Evolutionary conservation across 2,113 vertebrate species (phyloP).

Genomic region (Podarcis raffonei): DNA sequence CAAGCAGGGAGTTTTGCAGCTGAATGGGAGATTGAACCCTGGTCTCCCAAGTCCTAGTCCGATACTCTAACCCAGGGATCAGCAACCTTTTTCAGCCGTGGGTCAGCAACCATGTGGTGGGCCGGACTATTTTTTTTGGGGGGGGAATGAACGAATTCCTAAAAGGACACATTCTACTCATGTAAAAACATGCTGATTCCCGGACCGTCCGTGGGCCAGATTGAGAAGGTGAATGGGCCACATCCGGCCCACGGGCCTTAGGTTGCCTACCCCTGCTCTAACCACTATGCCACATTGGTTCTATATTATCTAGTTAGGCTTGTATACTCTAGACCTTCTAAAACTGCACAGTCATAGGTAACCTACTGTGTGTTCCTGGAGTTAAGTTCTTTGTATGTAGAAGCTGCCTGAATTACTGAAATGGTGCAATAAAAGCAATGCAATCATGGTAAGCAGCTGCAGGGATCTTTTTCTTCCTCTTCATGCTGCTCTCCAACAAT

Average conservation of each 20-base stretch:
- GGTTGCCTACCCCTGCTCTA: not conserved
- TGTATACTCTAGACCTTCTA: not conserved
- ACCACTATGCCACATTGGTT: not conserved
- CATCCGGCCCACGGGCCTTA: too few species aligned
- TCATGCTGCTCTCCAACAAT: conserved; percentile 40
- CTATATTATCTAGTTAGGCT: not conserved
- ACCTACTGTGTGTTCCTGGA: conserved; percentile 31
- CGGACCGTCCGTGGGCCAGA: fast-evolving
- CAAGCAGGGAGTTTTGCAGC: too few species aligned
- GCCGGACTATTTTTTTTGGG: too few species aligned
- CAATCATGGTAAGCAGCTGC: conserved; percentile 36
- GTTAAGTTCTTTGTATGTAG: conserved; percentile 40
- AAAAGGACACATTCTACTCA: too few species aligned
- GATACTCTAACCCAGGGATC: not conserved
- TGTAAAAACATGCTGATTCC: too few species aligned
- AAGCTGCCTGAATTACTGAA: conserved; percentile 24
- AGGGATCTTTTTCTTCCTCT: conserved; percentile 38
- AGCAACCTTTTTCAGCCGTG: too few species aligned
- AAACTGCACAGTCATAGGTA: conserved; percentile 14
- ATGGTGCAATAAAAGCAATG: conserved; percentile 37
- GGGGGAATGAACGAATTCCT: too few species aligned
- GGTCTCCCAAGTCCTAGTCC: too few species aligned
- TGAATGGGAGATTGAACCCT: too few species aligned
- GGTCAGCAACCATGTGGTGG: too few species aligned
- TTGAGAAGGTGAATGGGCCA: too few species aligned